phyloP scores from a whole-genome alignment of 2,113 vertebrate species.

The Calyptommatus sinebrachiatus region DNA sequence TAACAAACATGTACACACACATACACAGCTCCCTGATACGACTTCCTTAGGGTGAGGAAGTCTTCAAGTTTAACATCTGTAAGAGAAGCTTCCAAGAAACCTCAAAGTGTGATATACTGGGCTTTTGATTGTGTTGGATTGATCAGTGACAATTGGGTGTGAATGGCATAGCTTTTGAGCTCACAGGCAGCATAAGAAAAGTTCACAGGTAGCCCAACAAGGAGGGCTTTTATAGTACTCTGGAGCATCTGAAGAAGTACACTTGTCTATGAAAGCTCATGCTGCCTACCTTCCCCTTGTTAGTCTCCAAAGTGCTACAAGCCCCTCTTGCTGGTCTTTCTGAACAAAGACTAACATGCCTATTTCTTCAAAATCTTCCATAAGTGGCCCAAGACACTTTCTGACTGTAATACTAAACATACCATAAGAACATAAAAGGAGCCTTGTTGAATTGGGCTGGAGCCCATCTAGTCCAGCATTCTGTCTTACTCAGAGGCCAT shows the following conservation, averaged over 20 bases:
- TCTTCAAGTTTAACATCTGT: not conserved
- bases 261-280: no score
- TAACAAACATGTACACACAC: not conserved
- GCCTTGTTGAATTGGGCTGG: no score
- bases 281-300: no score
- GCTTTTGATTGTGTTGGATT: not conserved
- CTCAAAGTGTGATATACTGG: not conserved
- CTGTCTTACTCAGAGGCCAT: no score
- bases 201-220: not conserved
- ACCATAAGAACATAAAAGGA: no score
- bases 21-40: not conserved
- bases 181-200: no score
- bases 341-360: no score
- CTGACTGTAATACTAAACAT: not conserved
- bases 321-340: no score
- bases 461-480: no score
- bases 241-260: no score
- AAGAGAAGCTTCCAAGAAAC: not conserved
- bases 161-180: not conserved
- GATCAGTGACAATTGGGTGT: not conserved
- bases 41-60: not conserved
- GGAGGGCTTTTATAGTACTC: not conserved
- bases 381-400: not conserved
- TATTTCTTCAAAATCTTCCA: not conserved
- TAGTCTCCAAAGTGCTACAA: no score